These are phyloP conservation scores for Enteromius anoplus DNA, from an alignment of 2,797 vertebrate species.

Conservation along the genomic window DNA sequence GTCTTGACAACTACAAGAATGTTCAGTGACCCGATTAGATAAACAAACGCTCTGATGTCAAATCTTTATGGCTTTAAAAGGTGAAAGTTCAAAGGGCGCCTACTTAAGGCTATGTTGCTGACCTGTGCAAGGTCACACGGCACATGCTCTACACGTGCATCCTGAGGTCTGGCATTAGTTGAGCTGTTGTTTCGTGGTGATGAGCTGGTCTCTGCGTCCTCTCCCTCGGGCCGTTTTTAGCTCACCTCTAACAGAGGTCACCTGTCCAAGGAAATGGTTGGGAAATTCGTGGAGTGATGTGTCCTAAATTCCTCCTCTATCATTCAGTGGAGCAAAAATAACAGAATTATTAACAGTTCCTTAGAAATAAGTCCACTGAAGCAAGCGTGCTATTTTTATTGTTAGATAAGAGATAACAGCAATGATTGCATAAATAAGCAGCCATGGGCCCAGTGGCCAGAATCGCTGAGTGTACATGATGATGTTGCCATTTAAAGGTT, in stretches of 20 bases:
- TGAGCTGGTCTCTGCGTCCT: constrained; percentile 45
- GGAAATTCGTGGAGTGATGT: constrained; percentile 18
- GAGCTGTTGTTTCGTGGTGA: constrained; percentile 43
- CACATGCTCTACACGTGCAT: constrained; percentile 48
- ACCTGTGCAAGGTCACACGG: constrained; percentile 50
- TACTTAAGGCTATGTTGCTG: constrained; percentile 27
- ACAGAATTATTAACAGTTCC: constrained; percentile 42
- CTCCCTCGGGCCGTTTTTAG: constrained; percentile 34
- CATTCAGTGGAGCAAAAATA: constrained; percentile 46
- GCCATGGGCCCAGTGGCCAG: constrained; percentile 38
- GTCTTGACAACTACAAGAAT: constrained; percentile 40
- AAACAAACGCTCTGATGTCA: constrained; percentile 48
- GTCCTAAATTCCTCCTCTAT: constrained; percentile 35
- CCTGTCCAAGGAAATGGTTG: constrained; percentile 26
- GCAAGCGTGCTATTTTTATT: constrained; percentile 30
- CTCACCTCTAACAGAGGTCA: constrained; percentile 48
- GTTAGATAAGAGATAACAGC: constrained; percentile 23
- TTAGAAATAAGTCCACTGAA: constrained; percentile 30
- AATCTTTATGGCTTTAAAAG: constrained; percentile 43
- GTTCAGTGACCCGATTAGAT: constrained; percentile 40
- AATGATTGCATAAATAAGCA: constrained; percentile 18
- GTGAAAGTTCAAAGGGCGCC: constrained; percentile 23
- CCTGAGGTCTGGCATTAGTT: constrained; percentile 40
- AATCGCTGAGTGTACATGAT: constrained; percentile 27
- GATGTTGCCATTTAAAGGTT: constrained; percentile 58